These are phyloP conservation scores for Paracentrotus lividus DNA, from an alignment of 53 echinoderm and acorn worm species.

Conservation along the genomic window DNA sequence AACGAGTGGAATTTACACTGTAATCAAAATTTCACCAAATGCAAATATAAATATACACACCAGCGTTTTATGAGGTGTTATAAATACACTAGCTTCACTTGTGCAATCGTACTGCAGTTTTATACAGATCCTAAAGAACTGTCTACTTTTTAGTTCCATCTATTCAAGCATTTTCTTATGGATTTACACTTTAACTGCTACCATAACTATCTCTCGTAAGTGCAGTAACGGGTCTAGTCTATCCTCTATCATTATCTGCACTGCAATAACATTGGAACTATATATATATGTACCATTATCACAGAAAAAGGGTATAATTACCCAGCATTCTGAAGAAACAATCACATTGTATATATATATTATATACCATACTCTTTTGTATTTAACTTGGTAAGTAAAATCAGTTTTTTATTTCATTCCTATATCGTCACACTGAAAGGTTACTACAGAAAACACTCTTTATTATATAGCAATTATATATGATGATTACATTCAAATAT, in stretches of 20 bases:
- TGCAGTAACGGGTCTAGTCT: constrained; percentile 27
- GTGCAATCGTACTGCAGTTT: constrained; percentile 13
- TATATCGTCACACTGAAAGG: not conserved
- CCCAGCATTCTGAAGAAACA: constrained; percentile 27
- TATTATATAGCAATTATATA: not conserved
- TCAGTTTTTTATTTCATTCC: constrained; percentile 18
- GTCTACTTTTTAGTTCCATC: constrained; percentile 12
- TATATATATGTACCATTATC: constrained; percentile 43
- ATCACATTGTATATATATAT: constrained; percentile 22
- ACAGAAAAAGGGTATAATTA: constrained; percentile 44
- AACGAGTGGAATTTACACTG: constrained; percentile 14
- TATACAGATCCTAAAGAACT: constrained; percentile 8
- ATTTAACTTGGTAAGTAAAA: constrained; percentile 26
- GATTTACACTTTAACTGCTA: constrained; percentile 27
- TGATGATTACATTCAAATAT: constrained; percentile 16
- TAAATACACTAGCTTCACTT: constrained; percentile 25
- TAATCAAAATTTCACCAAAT: constrained; percentile 21
- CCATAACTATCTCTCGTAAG: not conserved
- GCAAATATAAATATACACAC: constrained; percentile 48
- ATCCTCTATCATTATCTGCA: constrained; percentile 18
- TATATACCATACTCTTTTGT: constrained; percentile 1
- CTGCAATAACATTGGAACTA: constrained; percentile 48
- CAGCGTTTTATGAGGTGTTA: not conserved
- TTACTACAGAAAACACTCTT: constrained; percentile 36
- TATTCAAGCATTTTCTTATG: not conserved